Percentiles rank a stretch among this genome's conserved stretches.
Conservation (phyloP, 2,113 vertebrate species). For the Stigmatopora nigra region DNA sequence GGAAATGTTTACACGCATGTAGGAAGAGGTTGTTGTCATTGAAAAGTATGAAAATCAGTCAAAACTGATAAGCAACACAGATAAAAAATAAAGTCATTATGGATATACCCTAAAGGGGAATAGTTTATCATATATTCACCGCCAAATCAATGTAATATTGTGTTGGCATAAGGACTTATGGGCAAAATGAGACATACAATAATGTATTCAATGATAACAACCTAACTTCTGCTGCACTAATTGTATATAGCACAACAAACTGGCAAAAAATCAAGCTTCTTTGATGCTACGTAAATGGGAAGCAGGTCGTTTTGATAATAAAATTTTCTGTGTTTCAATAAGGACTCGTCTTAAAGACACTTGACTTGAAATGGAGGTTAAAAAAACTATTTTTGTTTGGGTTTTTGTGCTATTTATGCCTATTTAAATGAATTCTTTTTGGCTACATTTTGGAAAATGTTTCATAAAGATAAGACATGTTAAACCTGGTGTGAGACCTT, state of each 20-base stretch:
- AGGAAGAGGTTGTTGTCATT: slow-evolving; percentile 9
- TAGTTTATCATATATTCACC: not conserved
- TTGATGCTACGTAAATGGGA: not conserved
- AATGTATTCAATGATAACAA: slow-evolving; percentile 31
- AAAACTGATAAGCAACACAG: not conserved
- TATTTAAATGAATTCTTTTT: slow-evolving; percentile 78
- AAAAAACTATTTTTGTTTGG: slow-evolving; percentile 62
- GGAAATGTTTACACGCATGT: slow-evolving; percentile 43
- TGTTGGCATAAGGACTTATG: not conserved
- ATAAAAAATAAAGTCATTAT: not conserved
- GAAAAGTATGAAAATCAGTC: not conserved
- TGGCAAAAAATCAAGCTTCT: not conserved
- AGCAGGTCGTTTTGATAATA: not conserved
- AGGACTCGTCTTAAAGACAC: not conserved
- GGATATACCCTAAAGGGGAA: not conserved
- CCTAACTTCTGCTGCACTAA: slow-evolving; percentile 62
- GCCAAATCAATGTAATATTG: slow-evolving; percentile 32
- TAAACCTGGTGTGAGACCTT: slow-evolving; percentile 38
- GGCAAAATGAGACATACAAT: not conserved
- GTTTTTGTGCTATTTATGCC: slow-evolving; percentile 70
- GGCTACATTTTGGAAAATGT: slow-evolving; percentile 79
- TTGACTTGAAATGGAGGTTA: slow-evolving; percentile 61
- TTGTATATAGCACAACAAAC: slow-evolving; percentile 58
- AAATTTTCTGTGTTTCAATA: not conserved
- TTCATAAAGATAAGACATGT: slow-evolving; percentile 77